Evolutionary conservation across 2,888 invertebrate species (phyloP).

Genomic region (Pachydiplax longipennis): DNA sequence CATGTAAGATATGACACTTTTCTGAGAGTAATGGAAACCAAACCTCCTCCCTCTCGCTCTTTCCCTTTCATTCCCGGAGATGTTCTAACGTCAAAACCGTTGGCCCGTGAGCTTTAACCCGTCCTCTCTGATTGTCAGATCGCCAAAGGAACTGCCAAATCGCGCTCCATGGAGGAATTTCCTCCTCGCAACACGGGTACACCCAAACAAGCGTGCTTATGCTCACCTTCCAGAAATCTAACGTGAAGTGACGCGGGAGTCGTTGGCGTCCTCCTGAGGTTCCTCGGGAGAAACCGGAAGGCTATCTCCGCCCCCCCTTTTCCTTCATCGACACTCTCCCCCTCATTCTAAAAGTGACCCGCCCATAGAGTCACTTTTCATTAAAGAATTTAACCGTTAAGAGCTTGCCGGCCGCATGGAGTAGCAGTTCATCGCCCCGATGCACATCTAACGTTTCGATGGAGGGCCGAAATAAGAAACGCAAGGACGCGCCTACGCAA

Average conservation of each 20-base stretch:
- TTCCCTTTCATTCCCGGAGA: background rate
- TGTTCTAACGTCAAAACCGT: background rate
- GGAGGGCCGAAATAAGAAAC: background rate
- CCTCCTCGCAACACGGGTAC: background rate
- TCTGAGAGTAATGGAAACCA: background rate
- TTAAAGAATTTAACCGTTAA: slow-evolving; percentile 29
- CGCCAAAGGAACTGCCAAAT: slow-evolving; percentile 12
- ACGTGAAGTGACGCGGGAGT: background rate
- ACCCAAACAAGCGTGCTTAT: background rate
- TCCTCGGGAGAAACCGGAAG: background rate
- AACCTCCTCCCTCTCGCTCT: background rate
- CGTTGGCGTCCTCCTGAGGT: background rate
- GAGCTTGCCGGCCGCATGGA: background rate
- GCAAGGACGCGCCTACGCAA: slow-evolving; percentile 13
- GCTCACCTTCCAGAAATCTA: background rate
- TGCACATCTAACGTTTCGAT: slow-evolving; percentile 12
- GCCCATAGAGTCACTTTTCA: slow-evolving; percentile 38
- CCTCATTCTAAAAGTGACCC: slow-evolving; percentile 12
- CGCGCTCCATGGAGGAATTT: background rate
- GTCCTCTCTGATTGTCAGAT: background rate
- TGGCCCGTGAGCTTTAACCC: background rate
- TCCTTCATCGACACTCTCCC: background rate
- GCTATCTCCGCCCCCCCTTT: background rate
- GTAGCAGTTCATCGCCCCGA: slow-evolving; percentile 13
- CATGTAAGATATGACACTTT: too few species aligned